Evolutionary conservation across 2,888 invertebrate genomes (phyloP).

Genomic region (Luffia ferchaultella): DNA sequence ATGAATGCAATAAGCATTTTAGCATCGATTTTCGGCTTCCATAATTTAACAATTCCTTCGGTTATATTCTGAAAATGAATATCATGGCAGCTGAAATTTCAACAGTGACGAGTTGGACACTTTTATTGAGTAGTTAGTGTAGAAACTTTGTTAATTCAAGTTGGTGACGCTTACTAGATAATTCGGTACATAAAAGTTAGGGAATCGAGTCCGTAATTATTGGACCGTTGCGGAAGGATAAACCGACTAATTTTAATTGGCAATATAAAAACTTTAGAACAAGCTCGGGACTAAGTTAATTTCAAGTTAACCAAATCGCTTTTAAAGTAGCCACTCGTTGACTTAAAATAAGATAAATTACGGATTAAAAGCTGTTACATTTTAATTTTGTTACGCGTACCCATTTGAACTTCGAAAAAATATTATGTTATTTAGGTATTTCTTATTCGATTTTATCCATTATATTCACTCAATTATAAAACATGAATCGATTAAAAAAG

Average conservation of each 20-base stretch:
- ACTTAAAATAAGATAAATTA: too few relatives aligned
- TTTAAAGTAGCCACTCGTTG: too few relatives aligned
- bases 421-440: too few relatives aligned
- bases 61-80: conserved; percentile 38
- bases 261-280: not conserved
- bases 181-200: not conserved
- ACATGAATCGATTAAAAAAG: too few relatives aligned
- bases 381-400: too few relatives aligned
- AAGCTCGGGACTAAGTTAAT: not conserved
- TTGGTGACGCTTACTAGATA: not conserved
- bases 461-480: too few relatives aligned
- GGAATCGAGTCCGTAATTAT: not conserved
- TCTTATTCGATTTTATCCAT: too few relatives aligned
- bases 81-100: not conserved
- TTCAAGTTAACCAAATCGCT: not conserved
- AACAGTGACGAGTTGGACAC: not conserved
- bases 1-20: conserved; percentile 41
- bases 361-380: too few relatives aligned
- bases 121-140: not conserved
- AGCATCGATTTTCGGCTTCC: conserved; percentile 42
- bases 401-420: too few relatives aligned
- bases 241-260: not conserved
- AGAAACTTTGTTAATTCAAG: not conserved
- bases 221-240: not conserved
- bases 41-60: conserved; percentile 46